Evolutionary conservation across 2,797 vertebrate genomes (phyloP).

Genomic region (Muraenolepis orangiensis): DNA sequence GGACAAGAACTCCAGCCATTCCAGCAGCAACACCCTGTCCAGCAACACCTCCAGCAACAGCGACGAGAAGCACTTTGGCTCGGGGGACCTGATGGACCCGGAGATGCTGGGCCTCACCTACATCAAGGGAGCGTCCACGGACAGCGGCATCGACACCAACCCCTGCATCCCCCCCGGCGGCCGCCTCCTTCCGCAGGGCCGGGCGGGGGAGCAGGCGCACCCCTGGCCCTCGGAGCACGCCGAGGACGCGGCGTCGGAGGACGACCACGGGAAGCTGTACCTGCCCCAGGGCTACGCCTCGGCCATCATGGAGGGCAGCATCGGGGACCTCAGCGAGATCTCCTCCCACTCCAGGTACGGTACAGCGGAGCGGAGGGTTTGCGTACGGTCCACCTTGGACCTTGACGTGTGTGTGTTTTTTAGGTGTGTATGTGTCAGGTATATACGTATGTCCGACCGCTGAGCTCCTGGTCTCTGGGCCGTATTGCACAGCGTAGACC

Average conservation of each 20-base stretch:
- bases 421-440: too few species aligned
- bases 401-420: neutral
- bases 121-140: slow-evolving; percentile 92
- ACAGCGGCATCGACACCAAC: slow-evolving; percentile 93
- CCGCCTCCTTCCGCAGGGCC: slow-evolving; percentile 62
- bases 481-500: neutral
- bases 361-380: neutral
- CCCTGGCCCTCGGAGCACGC: slow-evolving; percentile 75
- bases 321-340: slow-evolving; percentile 89
- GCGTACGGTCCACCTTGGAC: neutral
- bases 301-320: slow-evolving; percentile 81
- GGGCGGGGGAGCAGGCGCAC: slow-evolving; percentile 67
- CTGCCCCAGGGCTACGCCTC: slow-evolving; percentile 78
- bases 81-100: slow-evolving; percentile 90
- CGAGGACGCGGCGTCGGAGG: slow-evolving; percentile 67
- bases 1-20: slow-evolving; percentile 91
- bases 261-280: slow-evolving; percentile 84
- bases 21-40: slow-evolving; percentile 93
- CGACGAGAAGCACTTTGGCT: slow-evolving; percentile 93
- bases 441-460: too few species aligned
- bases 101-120: slow-evolving; percentile 90
- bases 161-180: slow-evolving; percentile 78
- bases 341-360: slow-evolving; percentile 90
- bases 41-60: slow-evolving; percentile 93
- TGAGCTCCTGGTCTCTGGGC: neutral